Evolutionary conservation across 2,888 invertebrate genomes (phyloP).

Genomic region (Drosophila fungiperda): DNA sequence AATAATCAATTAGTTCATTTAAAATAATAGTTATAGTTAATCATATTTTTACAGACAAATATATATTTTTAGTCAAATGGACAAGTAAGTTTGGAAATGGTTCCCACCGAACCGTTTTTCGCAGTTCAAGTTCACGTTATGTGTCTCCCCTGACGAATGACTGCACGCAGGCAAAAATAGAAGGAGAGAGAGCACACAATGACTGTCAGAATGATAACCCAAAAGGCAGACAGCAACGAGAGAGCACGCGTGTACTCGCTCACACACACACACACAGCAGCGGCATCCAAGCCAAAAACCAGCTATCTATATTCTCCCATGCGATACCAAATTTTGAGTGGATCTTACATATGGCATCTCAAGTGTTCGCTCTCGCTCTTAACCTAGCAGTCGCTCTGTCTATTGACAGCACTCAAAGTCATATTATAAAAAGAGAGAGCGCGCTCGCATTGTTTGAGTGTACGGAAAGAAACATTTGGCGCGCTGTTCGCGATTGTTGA

Average conservation of each 20-base stretch:
- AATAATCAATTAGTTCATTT: background rate
- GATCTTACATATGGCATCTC: constrained; percentile 6
- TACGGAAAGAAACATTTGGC: constrained; percentile 69
- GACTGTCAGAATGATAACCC: constrained; percentile 68
- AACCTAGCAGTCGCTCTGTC: background rate
- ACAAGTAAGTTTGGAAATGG: background rate
- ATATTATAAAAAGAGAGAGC: constrained; percentile 8
- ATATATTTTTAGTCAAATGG: background rate
- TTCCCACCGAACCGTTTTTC: constrained; percentile 12
- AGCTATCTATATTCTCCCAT: constrained; percentile 52
- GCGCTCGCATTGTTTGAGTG: constrained; percentile 30
- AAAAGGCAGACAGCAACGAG: constrained; percentile 45
- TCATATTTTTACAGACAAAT: background rate
- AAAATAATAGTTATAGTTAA: background rate
- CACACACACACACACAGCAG: constrained; percentile 12
- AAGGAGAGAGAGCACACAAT: constrained; percentile 37
- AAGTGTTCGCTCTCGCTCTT: background rate
- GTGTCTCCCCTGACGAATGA: constrained; percentile 64
- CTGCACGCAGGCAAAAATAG: constrained; percentile 18
- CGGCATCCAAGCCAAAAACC: constrained; percentile 1
- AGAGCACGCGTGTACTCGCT: constrained; percentile 26
- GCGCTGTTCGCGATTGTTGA: constrained; percentile 77
- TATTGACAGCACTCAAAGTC: constrained; percentile 29
- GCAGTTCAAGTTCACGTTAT: constrained; percentile 6
- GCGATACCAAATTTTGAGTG: constrained; percentile 48